Conservation (phyloP, 2,888 invertebrate genomes). For the Caenorhabditis virilis region DNA sequence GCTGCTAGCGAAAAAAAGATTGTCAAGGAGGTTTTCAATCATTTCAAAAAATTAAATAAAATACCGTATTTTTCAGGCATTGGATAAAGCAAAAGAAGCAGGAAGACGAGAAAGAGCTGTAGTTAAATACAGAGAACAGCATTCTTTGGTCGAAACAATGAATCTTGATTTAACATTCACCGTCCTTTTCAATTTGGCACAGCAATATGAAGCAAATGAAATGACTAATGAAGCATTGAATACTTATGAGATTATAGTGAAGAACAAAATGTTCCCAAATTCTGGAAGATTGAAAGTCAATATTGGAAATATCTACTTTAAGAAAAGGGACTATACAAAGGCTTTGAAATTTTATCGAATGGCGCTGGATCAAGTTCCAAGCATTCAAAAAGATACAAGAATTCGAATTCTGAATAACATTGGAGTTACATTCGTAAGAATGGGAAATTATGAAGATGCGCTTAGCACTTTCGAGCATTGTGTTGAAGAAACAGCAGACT, state of each 20-base stretch:
- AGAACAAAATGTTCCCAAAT: conserved; percentile 88
- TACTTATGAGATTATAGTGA: conserved; percentile 89
- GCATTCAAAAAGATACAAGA: conserved; percentile 85
- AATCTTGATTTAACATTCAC: conserved; percentile 94
- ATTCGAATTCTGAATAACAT: conserved; percentile 97
- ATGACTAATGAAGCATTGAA: conserved; percentile 94
- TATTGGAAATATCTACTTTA: conserved; percentile 96
- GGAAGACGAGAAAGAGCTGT: conserved; percentile 88
- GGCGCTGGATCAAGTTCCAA: conserved; percentile 93
- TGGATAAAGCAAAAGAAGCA: conserved; percentile 94
- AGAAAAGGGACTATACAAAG: conserved; percentile 82
- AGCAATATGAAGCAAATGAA: conserved; percentile 89
- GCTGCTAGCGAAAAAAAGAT: conserved; percentile 75
- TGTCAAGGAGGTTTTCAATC: conserved; percentile 73
- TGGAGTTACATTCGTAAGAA: conserved; percentile 87
- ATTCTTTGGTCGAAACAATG: conserved; percentile 83
- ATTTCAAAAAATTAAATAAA: too few relatives aligned
- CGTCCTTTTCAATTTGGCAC: conserved; percentile 91
- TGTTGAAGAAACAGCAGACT: conserved; percentile 91
- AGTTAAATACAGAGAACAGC: conserved; percentile 87
- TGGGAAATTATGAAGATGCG: conserved; percentile 95
- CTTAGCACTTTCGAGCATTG: conserved; percentile 95
- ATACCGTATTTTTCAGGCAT: too few relatives aligned
- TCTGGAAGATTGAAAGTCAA: conserved; percentile 79
- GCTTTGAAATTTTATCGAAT: conserved; percentile 96